These are phyloP conservation scores for Perca fluviatilis DNA, from an alignment of 2,113 vertebrate species.

Conservation along the genomic window DNA sequence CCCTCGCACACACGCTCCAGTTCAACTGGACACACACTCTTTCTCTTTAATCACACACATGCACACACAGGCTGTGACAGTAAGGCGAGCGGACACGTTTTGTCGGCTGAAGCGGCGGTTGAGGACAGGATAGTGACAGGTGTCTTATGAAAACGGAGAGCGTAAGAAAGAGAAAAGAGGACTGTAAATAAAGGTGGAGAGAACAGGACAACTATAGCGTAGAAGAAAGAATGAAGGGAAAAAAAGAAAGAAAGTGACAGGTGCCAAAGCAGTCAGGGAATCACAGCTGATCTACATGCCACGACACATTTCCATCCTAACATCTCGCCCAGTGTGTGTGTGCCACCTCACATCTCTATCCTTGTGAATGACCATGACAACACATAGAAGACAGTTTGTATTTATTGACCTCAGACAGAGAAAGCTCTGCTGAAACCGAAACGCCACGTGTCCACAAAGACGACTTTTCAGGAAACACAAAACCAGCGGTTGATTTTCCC, in stretches of 20 bases:
- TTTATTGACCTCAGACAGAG: conserved; percentile 14
- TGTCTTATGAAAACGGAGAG: conserved; percentile 37
- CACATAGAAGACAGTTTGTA: conserved; percentile 30
- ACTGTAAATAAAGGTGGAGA: conserved; percentile 6
- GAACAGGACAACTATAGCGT: not conserved
- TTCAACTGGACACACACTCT: conserved; percentile 25
- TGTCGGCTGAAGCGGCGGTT: conserved; percentile 28
- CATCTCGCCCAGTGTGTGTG: conserved; percentile 21
- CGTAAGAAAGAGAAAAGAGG: not conserved
- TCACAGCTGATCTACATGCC: conserved; percentile 59
- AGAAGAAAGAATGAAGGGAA: conserved; percentile 22
- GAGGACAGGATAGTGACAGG: conserved; percentile 57
- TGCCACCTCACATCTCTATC: conserved; percentile 40
- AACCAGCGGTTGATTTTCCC: not conserved
- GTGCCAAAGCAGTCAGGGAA: conserved; percentile 53
- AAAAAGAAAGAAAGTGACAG: conserved; percentile 58
- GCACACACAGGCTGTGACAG: conserved; percentile 37
- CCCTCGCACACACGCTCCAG: not conserved
- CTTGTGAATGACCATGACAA: conserved; percentile 22
- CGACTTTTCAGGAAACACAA: conserved; percentile 8
- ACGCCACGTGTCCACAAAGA: not conserved
- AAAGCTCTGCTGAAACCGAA: conserved; percentile 24
- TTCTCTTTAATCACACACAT: conserved; percentile 35
- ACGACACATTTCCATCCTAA: conserved; percentile 39
- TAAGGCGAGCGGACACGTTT: conserved; percentile 42